A percentile compares a stretch with the other conserved stretches of the same genome.
phyloP scores from a whole-genome alignment of 2,888 invertebrate genomes.

The Ophion obscuratus region DNA sequence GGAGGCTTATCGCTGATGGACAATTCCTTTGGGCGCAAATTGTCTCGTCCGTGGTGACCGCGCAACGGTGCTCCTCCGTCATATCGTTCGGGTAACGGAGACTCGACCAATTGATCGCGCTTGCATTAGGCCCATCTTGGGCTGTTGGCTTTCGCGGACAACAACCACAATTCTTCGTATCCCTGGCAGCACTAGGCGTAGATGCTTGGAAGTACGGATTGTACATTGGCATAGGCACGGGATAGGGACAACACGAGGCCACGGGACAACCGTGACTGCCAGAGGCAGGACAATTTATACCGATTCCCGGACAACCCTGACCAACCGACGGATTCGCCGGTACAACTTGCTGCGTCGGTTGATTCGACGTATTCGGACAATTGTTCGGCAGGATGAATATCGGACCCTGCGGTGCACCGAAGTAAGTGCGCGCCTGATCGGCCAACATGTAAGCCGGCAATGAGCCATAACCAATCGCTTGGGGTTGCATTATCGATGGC shows the following conservation, averaged over 20 bases:
- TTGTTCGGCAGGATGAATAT: conserved; percentile 78
- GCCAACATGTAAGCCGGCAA: conserved; percentile 69
- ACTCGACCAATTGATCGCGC: neutral
- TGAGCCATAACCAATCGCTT: conserved; percentile 53
- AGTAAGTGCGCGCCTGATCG: conserved; percentile 76
- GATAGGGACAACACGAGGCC: conserved; percentile 73
- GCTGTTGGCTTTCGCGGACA: conserved; percentile 36
- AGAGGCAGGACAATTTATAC: conserved; percentile 59
- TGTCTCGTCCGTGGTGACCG: conserved; percentile 69
- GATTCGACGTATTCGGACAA: conserved; percentile 61
- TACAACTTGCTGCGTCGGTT: conserved; percentile 23
- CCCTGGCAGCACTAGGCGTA: conserved; percentile 16
- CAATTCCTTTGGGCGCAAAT: conserved; percentile 78
- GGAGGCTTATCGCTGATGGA: conserved; percentile 78
- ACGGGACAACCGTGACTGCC: conserved; percentile 67
- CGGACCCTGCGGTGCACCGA: conserved; percentile 70
- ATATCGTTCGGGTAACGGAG: conserved; percentile 45
- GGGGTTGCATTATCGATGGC: conserved; percentile 57
- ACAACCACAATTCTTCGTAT: conserved; percentile 56
- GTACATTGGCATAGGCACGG: conserved; percentile 72
- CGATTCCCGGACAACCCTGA: conserved; percentile 61
- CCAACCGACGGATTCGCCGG: conserved; percentile 15
- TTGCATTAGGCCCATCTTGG: neutral
- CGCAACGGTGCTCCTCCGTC: conserved; percentile 71
- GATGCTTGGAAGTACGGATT: conserved; percentile 61